phyloP scores from a whole-genome alignment of 2,888 invertebrate species.

The Geotrupes spiniger region DNA sequence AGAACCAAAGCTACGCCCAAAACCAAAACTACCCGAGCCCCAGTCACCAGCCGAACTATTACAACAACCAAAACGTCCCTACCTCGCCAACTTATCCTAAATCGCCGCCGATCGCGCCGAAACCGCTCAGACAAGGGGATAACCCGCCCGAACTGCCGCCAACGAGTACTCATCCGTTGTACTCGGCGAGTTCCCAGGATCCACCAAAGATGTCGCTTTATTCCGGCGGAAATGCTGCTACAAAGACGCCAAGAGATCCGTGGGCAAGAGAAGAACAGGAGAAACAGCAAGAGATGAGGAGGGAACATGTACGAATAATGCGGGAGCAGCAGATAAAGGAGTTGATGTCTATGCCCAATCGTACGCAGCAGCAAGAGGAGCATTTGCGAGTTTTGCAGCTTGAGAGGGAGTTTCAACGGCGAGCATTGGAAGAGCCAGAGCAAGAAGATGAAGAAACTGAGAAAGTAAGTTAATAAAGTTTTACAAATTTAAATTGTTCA shows the following conservation, averaged over 20 bases:
- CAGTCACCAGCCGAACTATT: conserved; percentile 22
- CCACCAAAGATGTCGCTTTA: conserved; percentile 73
- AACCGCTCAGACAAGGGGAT: conserved; percentile 48
- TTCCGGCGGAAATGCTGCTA: conserved; percentile 45
- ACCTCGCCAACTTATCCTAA: conserved; percentile 45
- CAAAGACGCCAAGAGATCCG: conserved; percentile 63
- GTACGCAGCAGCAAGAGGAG: conserved; percentile 80
- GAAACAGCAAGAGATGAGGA: conserved; percentile 66
- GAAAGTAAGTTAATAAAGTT: conserved; percentile 50
- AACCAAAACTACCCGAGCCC: conserved; percentile 18
- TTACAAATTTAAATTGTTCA: too few relatives aligned
- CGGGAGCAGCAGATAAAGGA: conserved; percentile 86
- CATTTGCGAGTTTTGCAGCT: conserved; percentile 83
- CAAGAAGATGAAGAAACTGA: conserved; percentile 69
- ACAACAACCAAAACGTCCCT: conserved; percentile 48
- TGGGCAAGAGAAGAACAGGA: conserved; percentile 94
- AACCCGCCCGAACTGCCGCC: conserved; percentile 65
- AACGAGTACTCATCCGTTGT: conserved; percentile 69
- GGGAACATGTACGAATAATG: conserved; percentile 73
- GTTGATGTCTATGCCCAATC: conserved; percentile 64
- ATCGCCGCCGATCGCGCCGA: conserved; percentile 57
- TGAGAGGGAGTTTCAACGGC: conserved; percentile 91
- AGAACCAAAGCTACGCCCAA: conserved; percentile 31
- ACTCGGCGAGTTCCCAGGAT: conserved; percentile 70
- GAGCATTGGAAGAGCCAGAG: conserved; percentile 76